Evolutionary conservation across 2,888 invertebrate species (phyloP).

Genomic region (Ametastegia equiseti): DNA sequence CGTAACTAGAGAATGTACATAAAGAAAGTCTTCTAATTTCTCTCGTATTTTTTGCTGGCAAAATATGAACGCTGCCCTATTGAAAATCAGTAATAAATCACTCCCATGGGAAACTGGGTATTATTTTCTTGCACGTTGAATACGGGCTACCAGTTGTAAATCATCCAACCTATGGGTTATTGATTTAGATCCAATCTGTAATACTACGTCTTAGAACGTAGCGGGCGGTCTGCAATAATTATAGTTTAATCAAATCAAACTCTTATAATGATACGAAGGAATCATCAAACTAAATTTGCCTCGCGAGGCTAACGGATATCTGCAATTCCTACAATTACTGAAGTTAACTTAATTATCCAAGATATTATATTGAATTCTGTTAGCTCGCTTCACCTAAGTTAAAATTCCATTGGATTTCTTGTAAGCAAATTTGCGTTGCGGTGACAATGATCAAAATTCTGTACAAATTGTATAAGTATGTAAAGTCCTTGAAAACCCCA

Average conservation of each 20-base stretch:
- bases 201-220: neutral
- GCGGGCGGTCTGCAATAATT: no score
- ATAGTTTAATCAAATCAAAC: no score
- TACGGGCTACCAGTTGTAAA: neutral
- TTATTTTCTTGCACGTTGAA: neutral
- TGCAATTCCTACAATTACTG: no score
- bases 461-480: neutral
- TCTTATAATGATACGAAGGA: no score
- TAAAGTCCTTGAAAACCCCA: slow-evolving; percentile 2
- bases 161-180: neutral
- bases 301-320: no score
- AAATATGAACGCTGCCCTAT: no score
- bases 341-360: no score
- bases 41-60: no score
- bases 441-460: neutral
- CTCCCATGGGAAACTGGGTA: neutral
- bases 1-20: no score
- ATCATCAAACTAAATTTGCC: no score
- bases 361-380: neutral
- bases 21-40: neutral
- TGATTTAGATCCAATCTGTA: neutral
- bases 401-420: neutral
- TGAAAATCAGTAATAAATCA: no score
- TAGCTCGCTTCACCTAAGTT: neutral
- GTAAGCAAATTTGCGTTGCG: neutral